These are phyloP conservation scores for Buphagus erythrorhynchus DNA, from an alignment of 2,797 vertebrate species.

Conservation along the genomic window DNA sequence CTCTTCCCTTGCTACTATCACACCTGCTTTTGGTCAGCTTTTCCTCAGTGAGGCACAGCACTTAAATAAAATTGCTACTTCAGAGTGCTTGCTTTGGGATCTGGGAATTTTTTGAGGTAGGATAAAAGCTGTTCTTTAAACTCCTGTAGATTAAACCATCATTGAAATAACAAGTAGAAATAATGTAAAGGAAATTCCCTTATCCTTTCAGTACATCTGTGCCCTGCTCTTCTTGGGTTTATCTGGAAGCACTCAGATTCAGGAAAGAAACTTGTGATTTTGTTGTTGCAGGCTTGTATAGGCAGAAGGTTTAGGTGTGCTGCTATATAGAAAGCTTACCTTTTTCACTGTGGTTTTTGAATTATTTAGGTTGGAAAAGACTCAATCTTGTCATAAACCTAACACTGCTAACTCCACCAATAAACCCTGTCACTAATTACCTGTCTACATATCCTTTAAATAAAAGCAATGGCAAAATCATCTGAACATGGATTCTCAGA, in stretches of 20 bases:
- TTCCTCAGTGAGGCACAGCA: neutral
- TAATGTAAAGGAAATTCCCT: neutral
- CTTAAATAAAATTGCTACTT: neutral
- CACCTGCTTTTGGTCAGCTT: neutral
- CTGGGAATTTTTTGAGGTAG: neutral
- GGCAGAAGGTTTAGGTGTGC: neutral
- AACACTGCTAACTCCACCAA: neutral
- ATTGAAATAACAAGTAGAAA: neutral
- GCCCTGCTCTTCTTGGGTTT: neutral
- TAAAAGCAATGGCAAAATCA: neutral
- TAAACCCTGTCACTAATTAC: neutral
- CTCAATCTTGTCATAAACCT: neutral
- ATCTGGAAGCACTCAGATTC: neutral
- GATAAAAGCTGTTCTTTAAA: neutral
- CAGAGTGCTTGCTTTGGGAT: neutral
- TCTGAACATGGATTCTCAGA: neutral
- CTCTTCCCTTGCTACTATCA: neutral
- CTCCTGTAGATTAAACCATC: neutral
- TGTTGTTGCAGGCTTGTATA: neutral
- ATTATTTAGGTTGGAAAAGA: neutral
- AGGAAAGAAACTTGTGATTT: neutral
- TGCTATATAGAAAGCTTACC: neutral
- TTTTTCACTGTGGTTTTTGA: neutral
- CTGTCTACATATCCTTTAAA: neutral
- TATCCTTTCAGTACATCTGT: neutral